These are phyloP conservation scores for Chymomyza fuscimana DNA, from an alignment of 2,888 invertebrate species.

Conservation along the genomic window DNA sequence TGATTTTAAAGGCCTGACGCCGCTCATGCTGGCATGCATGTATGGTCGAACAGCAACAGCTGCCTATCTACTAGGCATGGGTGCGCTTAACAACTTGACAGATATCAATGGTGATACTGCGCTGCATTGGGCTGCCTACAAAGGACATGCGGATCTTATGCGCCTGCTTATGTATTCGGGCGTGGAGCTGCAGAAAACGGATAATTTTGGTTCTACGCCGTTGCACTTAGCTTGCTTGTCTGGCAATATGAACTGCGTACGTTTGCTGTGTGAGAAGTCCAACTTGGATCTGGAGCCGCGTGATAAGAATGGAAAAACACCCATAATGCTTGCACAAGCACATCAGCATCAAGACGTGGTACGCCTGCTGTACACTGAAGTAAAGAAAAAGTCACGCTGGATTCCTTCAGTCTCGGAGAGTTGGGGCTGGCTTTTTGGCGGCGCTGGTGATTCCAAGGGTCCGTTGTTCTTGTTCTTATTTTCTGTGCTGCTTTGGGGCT, in stretches of 20 bases:
- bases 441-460: slow-evolving; percentile 94
- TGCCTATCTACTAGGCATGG: slow-evolving; percentile 93
- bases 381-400: slow-evolving; percentile 90
- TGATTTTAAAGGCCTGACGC: slow-evolving; percentile 92
- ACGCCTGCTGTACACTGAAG: slow-evolving; percentile 88
- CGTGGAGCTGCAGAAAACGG: slow-evolving; percentile 92
- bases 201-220: slow-evolving; percentile 95
- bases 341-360: slow-evolving; percentile 93
- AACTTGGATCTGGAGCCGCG: slow-evolving; percentile 91
- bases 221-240: slow-evolving; percentile 93
- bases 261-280: slow-evolving; percentile 93
- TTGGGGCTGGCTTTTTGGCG: slow-evolving; percentile 93
- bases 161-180: slow-evolving; percentile 94
- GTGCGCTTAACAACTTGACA: slow-evolving; percentile 90
- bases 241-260: slow-evolving; percentile 92
- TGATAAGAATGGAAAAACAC: slow-evolving; percentile 96
- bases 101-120: slow-evolving; percentile 97
- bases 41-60: slow-evolving; percentile 94
- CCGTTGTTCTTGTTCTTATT: slow-evolving; percentile 91
- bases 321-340: slow-evolving; percentile 92
- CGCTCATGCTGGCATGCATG: slow-evolving; percentile 95
- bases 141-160: slow-evolving; percentile 93
- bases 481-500: slow-evolving; percentile 93
- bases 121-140: slow-evolving; percentile 96
- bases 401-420: slow-evolving; percentile 93